Evolutionary conservation across 2,797 vertebrate species (phyloP), one percentile per base, ranked within the genome.

Genomic region (Urosaurus nigricauda): DNA sequence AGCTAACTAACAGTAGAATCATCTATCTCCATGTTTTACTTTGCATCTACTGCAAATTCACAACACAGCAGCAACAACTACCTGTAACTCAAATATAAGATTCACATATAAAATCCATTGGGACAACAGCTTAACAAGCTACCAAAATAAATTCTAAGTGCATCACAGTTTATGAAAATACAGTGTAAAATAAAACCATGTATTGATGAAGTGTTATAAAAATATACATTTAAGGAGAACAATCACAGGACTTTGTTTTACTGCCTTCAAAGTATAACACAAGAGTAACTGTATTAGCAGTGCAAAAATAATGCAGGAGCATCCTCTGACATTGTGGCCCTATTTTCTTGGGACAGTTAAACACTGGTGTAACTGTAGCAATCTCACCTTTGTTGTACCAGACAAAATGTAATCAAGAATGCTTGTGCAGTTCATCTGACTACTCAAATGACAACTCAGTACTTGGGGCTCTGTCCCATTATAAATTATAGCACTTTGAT

Each of bases 241-340:
- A 82, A n/a, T 29, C n/a, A 47, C 53, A 85, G 53, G 58, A 21
- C 53, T 56, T 56, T 56, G 14, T 93, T 87, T 53, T 63, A 74
- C 35, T 91, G 73, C 2, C 19, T n/a, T 73, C 85, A 77, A 53
- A 19, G 32, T n/a, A 94, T 92, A 94, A 79, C 16, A 47, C 90
- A 88, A 37, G 14, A 70, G n/a, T 86, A 87, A 84, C 68, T 79
- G 68, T 16, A 65, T 79, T 78, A 90, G 32, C 63, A 86, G n/a
- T 78, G 73, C 80, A 93, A 85, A n/a, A 89, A 82, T 11, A 83
- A 37, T 65, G 84, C 85, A 77, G 3, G 84, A 87, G 68, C 74
- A 84, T 1, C 43, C 53, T 78, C 83, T 63, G 51, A 81, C 35
- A 35, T 77, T 78, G 86, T 88, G 86, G 63, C 32, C 83, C 83